Conservation (phyloP, 2,113 vertebrate genomes). For the Phoxinus phoxinus region DNA sequence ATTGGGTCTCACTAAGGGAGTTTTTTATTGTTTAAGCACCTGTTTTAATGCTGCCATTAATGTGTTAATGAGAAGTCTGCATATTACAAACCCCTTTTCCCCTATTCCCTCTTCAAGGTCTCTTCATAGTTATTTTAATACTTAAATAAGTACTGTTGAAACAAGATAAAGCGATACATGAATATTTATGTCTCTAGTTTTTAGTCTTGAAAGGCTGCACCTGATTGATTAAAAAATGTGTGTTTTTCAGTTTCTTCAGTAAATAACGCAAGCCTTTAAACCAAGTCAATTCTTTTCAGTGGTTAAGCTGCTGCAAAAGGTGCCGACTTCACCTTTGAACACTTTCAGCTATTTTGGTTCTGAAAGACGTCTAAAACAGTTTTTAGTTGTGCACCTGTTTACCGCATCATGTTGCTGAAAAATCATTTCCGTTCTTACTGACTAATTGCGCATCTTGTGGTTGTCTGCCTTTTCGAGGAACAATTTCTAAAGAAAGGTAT, state of each 20-base stretch:
- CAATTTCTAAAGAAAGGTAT: constrained; percentile 35
- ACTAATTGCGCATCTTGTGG: constrained; percentile 40
- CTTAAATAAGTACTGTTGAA: constrained; percentile 33
- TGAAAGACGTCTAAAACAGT: not conserved
- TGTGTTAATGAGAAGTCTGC: constrained; percentile 41
- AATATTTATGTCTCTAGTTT: constrained; percentile 30
- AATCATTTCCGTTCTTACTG: constrained; percentile 18
- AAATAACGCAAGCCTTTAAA: constrained; percentile 36
- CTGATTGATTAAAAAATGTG: constrained; percentile 57
- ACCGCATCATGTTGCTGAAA: constrained; percentile 24
- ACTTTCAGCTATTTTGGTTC: not conserved
- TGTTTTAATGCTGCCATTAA: constrained; percentile 27
- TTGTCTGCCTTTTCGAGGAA: constrained; percentile 8
- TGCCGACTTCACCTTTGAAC: constrained; percentile 8
- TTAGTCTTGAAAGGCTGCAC: constrained; percentile 27
- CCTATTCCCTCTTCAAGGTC: not conserved
- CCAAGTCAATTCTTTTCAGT: not conserved
- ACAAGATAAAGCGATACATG: not conserved
- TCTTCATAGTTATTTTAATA: constrained; percentile 14
- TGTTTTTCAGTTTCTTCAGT: constrained; percentile 15
- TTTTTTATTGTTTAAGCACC: constrained; percentile 37
- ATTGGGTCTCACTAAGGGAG: not conserved
- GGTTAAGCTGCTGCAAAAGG: not conserved
- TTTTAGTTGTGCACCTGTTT: constrained; percentile 43
- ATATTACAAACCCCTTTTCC: constrained; percentile 26